Base-by-base conservation (phyloP, 2,888 invertebrate genomes). In the Cremastinae sp. region DNA sequence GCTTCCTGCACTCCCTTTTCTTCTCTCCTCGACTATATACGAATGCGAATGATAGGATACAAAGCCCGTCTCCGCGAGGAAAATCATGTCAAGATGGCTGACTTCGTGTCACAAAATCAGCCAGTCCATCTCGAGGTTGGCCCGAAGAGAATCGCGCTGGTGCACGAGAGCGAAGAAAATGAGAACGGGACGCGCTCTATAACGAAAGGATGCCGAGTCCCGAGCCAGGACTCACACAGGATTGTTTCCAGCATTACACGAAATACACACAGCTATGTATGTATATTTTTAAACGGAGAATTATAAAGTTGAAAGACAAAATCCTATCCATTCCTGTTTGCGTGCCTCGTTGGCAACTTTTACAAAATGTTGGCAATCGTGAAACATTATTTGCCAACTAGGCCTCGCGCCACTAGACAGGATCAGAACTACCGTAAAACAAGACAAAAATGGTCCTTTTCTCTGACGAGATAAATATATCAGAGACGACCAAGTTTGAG, bases 351-450 rank as follows among this genome's bases (percentile, higher is more conserved):
- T 72, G 76, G 73, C 73, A 76, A 41, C 62, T 45, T 22, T 36
- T 16, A 53, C 69, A 69, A 62, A 58, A 68, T n/a, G 34, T 58
- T 56, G 51, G 73, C 51, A 58, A 73, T 51, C 59, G 68, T 68
- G 14, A 22, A 64, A 64, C 64, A 38, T 64, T 64, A n/a, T n/a
- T n/a, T 22, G 76, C 76, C 76, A 76, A 76, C 69, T 76, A 58
- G 73, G 74, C 64, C 69, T 76, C 54, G 68, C 64, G 73, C 75
- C 75, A 76, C 69, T 12, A 64, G 38, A 34, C 51, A 45, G 69
- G 56, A 74, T 64, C 68, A 69, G 62, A 49, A 56, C 53, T 18
- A 16, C 18, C 58, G 34, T 51, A 45, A 43, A 28, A 8, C 36
- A 65, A 62, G 69, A 65, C 62, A 38, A 59, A 45, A 20, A 45